Conservation (phyloP, 2,113 vertebrate species). For the Saguinus midas region DNA sequence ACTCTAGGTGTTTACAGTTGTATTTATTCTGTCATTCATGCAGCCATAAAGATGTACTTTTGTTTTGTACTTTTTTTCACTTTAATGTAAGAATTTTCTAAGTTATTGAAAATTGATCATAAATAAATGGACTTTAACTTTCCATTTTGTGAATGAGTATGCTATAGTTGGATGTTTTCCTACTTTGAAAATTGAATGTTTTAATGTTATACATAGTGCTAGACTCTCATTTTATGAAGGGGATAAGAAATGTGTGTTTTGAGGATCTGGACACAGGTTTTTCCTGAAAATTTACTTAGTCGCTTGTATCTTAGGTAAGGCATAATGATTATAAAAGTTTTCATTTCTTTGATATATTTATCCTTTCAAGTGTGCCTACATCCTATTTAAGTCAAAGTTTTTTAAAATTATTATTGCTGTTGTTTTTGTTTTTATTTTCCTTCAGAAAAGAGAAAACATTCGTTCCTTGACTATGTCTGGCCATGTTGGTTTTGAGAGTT, state of each 20-base stretch:
- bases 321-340: constrained; percentile 18
- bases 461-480: constrained; percentile 89
- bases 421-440: constrained; percentile 50
- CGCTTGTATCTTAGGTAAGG: background rate
- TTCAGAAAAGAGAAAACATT: constrained; percentile 82
- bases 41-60: no score
- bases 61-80: background rate
- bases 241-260: constrained; percentile 24
- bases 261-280: background rate
- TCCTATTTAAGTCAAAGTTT: background rate
- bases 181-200: background rate
- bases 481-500: constrained; percentile 94
- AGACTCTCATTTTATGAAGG: background rate
- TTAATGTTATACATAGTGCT: constrained; percentile 28
- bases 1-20: no score
- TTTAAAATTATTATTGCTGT: background rate
- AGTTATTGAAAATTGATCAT: background rate
- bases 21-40: no score
- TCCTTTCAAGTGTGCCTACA: background rate
- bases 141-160: constrained; percentile 4
- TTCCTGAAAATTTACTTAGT: background rate
- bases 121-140: background rate
- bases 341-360: constrained; percentile 9
- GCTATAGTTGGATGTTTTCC: background rate
- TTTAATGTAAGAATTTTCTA: background rate